Evolutionary conservation across 2,888 invertebrate genomes (phyloP).

Genomic region (Tetranychus truncatus): DNA sequence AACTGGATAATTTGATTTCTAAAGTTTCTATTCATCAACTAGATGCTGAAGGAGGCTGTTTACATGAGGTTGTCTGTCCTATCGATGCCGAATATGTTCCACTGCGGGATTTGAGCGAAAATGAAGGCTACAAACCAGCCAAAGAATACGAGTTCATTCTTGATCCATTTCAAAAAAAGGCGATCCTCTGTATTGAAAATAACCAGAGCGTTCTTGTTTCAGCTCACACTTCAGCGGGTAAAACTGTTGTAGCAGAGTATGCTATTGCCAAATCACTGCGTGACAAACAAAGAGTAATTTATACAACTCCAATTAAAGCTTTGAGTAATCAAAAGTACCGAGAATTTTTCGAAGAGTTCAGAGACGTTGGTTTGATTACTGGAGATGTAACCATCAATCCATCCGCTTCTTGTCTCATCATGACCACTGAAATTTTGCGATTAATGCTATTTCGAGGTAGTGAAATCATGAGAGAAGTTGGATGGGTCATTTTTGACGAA

Average conservation of each 20-base stretch:
- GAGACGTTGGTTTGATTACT: constrained; percentile 92
- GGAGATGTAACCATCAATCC: constrained; percentile 99
- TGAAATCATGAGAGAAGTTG: constrained; percentile 96
- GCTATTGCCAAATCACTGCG: constrained; percentile 83
- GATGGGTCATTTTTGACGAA: constrained; percentile 99
- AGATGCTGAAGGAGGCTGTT: constrained; percentile 75
- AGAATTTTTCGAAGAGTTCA: constrained; percentile 89
- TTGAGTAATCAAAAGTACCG: constrained; percentile 97
- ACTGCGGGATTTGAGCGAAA: constrained; percentile 35
- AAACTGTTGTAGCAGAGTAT: constrained; percentile 94
- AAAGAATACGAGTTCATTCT: constrained; percentile 83
- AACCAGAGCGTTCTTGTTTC: constrained; percentile 68
- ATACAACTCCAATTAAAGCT: constrained; percentile 98
- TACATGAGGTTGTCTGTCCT: constrained; percentile 68
- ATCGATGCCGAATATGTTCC: constrained; percentile 59
- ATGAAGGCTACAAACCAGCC: constrained; percentile 48
- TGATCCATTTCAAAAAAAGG: constrained; percentile 95
- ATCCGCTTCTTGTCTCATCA: constrained; percentile 87
- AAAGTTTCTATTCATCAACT: constrained; percentile 71
- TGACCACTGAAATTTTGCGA: constrained; percentile 99
- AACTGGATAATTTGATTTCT: constrained; percentile 30
- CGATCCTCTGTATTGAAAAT: constrained; percentile 88
- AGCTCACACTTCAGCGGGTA: constrained; percentile 72
- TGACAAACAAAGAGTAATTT: constrained; percentile 91
- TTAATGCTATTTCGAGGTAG: constrained; percentile 97